Evolutionary conservation across 2,113 vertebrate genomes (phyloP).

Genomic region (Stigmatopora nigra): DNA sequence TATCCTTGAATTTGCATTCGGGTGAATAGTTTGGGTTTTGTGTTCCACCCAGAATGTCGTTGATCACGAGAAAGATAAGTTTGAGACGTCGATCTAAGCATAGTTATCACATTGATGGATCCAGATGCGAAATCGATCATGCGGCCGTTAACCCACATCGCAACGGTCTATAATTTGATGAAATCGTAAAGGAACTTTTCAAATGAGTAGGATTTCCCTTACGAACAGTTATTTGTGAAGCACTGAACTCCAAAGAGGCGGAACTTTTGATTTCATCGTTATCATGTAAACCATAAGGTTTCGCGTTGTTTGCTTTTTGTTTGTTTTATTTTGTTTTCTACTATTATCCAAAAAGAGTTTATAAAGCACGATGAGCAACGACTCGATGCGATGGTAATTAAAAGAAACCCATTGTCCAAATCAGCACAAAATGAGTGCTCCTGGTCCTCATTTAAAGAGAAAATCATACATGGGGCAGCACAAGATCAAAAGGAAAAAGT

Average conservation of each 20-base stretch:
- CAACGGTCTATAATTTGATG: not conserved
- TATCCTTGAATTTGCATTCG: no score
- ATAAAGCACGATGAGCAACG: not conserved
- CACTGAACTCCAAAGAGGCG: slow-evolving; percentile 24
- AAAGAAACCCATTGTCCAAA: slow-evolving; percentile 4
- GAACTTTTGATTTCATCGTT: slow-evolving; percentile 42
- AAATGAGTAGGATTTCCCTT: not conserved
- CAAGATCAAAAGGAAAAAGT: slow-evolving; percentile 60
- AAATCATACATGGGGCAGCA: slow-evolving; percentile 70
- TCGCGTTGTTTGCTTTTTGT: no score
- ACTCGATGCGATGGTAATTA: slow-evolving; percentile 33
- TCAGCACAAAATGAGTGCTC: slow-evolving; percentile 36
- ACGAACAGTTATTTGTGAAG: slow-evolving; percentile 42
- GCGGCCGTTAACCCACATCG: no score
- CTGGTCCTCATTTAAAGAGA: slow-evolving; percentile 41
- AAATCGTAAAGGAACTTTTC: slow-evolving; percentile 3
- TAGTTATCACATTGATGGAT: no score
- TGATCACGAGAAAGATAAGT: no score
- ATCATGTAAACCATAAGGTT: not conserved
- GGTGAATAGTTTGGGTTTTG: no score
- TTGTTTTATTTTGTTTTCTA: no score
- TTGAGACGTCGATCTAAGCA: no score
- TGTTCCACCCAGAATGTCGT: no score
- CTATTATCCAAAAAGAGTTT: not conserved
- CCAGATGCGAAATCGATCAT: no score